These are phyloP conservation scores for Ochropleura plecta DNA, from an alignment of 2,888 invertebrate species.

Conservation along the genomic window DNA sequence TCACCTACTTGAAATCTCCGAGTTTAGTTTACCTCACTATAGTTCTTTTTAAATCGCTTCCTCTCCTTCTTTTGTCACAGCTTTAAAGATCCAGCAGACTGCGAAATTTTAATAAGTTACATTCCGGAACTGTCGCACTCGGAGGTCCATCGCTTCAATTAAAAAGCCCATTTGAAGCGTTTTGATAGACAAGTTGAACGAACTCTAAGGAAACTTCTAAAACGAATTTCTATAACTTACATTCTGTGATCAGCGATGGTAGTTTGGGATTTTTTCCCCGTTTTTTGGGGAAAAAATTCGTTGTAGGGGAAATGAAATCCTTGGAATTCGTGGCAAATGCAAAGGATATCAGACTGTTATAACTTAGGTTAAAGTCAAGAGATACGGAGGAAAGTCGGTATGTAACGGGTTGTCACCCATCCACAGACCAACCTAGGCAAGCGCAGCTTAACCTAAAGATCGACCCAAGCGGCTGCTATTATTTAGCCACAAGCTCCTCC, in stretches of 20 bases:
- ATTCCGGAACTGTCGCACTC: conserved; percentile 16
- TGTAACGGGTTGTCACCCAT: no score
- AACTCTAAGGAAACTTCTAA: conserved; percentile 30
- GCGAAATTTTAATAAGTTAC: conserved; percentile 51
- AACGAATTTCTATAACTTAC: conserved; percentile 16
- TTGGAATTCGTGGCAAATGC: neutral
- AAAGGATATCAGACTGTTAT: neutral
- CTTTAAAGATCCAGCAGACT: conserved; percentile 20
- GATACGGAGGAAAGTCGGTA: no score
- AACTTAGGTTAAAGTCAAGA: neutral
- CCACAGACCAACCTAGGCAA: no score
- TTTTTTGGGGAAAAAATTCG: neutral
- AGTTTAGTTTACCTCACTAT: neutral
- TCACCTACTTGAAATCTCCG: neutral
- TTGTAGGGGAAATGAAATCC: neutral
- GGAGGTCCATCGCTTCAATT: conserved; percentile 27
- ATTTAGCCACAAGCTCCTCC: no score
- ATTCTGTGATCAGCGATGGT: conserved; percentile 6
- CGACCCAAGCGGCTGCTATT: no score
- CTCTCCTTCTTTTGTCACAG: neutral
- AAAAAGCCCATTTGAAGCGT: conserved; percentile 23
- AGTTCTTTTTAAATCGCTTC: neutral
- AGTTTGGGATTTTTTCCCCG: neutral
- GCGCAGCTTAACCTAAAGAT: no score
- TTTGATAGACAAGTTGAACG: conserved; percentile 45